Percentiles rank a stretch among this genome's conserved stretches.
These are phyloP conservation scores for Nemotelus nigrinus DNA, from an alignment of 2,888 invertebrate species.

Conservation along the genomic window DNA sequence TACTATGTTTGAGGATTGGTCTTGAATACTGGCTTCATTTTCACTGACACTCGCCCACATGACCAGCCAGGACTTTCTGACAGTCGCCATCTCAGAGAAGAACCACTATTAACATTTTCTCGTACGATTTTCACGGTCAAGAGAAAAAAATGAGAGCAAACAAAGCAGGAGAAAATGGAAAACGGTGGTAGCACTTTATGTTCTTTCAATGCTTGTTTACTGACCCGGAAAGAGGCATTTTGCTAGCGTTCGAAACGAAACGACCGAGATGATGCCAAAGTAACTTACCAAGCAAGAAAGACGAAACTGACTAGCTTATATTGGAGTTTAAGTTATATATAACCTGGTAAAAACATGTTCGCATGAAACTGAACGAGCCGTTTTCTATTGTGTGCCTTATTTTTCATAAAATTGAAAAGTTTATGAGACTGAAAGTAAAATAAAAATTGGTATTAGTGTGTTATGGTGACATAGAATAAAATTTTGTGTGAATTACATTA, in stretches of 20 bases:
- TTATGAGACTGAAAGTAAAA: conserved; percentile 34
- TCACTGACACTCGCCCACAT: not conserved
- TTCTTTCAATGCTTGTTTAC: conserved; percentile 34
- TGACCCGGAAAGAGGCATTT: conserved; percentile 42
- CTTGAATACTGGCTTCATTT: not conserved
- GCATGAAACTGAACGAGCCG: not conserved
- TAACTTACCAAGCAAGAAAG: too few relatives aligned
- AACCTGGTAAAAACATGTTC: not conserved
- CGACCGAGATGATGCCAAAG: too few relatives aligned
- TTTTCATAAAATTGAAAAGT: conserved; percentile 36
- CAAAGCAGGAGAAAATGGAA: conserved; percentile 33
- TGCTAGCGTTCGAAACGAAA: not conserved
- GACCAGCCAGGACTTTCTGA: too few relatives aligned
- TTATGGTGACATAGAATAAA: conserved; percentile 5
- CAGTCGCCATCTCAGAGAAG: too few relatives aligned
- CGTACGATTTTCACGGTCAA: conserved; percentile 19
- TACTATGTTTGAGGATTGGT: not conserved
- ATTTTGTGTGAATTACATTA: too few relatives aligned
- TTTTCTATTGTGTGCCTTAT: not conserved
- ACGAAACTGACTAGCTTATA: too few relatives aligned
- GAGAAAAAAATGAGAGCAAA: conserved; percentile 19
- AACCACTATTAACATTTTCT: not conserved
- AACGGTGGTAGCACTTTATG: conserved; percentile 38
- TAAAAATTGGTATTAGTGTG: conserved; percentile 2
- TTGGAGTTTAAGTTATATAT: too few relatives aligned